Conservation (phyloP, 2,113 vertebrate genomes). For the Mystacornis crossleyi region DNA sequence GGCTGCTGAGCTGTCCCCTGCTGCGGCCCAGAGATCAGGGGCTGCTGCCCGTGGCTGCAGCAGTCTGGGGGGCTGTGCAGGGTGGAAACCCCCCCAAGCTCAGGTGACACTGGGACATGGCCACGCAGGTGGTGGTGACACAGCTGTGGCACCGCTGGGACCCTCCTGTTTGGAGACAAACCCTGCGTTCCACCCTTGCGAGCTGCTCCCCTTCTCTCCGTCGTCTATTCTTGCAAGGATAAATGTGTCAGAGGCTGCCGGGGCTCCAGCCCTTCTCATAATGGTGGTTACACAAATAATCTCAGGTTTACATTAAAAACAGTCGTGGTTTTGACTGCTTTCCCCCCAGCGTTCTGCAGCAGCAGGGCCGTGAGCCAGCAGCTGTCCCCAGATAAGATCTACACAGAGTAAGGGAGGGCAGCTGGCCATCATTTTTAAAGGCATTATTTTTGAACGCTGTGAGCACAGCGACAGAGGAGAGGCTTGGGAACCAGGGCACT, state of each 20-base stretch:
- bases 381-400: background rate
- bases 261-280: background rate
- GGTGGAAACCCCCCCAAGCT: background rate
- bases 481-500: background rate
- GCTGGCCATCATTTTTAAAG: background rate
- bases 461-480: background rate
- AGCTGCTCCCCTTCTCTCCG: background rate
- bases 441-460: background rate
- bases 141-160: accelerated
- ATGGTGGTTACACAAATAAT: background rate
- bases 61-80: background rate
- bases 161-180: background rate
- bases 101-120: background rate
- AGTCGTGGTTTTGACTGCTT: background rate
- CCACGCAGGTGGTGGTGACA: background rate
- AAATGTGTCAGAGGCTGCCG: background rate
- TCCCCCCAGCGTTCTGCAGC: background rate
- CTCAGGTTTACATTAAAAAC: background rate
- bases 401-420: background rate
- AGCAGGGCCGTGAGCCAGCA: background rate
- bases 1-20: background rate
- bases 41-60: background rate
- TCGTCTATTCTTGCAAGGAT: background rate
- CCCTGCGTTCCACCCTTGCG: accelerated
- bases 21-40: background rate